Conservation (phyloP, 1,140 invertebrate genomes). For the Protaetia brevitarsis region DNA sequence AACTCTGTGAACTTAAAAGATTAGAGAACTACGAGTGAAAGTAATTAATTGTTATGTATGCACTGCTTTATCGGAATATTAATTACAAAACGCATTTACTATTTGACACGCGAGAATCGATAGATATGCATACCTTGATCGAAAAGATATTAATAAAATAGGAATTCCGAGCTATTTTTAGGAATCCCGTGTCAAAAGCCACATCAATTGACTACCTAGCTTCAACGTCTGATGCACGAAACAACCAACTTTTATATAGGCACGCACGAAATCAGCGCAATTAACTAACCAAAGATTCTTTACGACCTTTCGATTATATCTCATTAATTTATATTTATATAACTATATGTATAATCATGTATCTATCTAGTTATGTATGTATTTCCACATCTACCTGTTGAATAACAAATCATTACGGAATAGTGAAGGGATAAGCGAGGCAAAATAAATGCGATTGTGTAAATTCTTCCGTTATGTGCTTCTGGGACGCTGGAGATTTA, state of each 20-base stretch:
- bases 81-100: too few species aligned
- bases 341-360: too few species aligned
- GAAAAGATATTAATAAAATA: too few species aligned
- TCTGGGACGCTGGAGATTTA: not conserved
- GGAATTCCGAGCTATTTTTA: slow-evolving; percentile 4
- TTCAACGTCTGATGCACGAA: not conserved
- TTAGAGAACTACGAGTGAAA: too few species aligned
- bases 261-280: not conserved
- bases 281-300: slow-evolving; percentile 6
- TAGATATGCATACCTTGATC: too few species aligned
- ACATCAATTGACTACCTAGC: not conserved
- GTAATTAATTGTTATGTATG: too few species aligned
- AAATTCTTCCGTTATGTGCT: not conserved
- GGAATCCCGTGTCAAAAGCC: slow-evolving; percentile 6
- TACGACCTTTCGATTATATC: not conserved
- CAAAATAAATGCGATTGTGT: not conserved
- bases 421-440: not conserved
- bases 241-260: not conserved
- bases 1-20: too few species aligned
- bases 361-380: not conserved
- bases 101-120: too few species aligned
- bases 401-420: slow-evolving; percentile 2
- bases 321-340: too few species aligned
- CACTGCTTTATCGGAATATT: too few species aligned
- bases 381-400: not conserved